Base-by-base conservation (phyloP, 2,888 invertebrate genomes). In the Megaustenia siamemsis region DNA sequence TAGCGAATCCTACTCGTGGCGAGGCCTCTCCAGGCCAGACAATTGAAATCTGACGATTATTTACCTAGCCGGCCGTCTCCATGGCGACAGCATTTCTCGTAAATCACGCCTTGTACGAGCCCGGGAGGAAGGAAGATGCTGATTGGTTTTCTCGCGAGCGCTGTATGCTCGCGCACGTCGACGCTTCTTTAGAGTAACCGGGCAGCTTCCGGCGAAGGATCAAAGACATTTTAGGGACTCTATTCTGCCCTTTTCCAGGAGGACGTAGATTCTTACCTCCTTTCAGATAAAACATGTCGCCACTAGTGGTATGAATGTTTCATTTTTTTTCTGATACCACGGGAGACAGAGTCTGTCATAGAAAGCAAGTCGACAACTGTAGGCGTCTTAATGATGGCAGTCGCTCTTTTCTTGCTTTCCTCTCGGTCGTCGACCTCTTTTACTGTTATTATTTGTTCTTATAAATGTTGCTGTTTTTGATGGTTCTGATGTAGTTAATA, bases 141-240 rank as follows among this genome's bases (percentile, higher is more conserved):
- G 83, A 84, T 84, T 84, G 83, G 83, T 84, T 84, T 83, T 84
- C 83, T 84, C 79, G 83, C 78, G 35, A 71, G 83, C 83, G 28
- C 40, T 68, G 71, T 84, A 84, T 84, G 83, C 83, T 77, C 71
- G 83, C 78, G 78, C 83, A 84, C 83, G 83, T 78, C 66, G 71
- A 38, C 78, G 83, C 78, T 84, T 84, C 83, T 84, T 69, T 78
- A 35, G 78, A 84, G 83, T 84, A 84, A 78, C 83, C 56, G 79
- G 78, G 49, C 71, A 24, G 79, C 60, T 84, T 84, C 83, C 83
- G 78, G 63, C 35, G 24, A 21, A 77, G 53, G 68, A 83, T 83
- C 76, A 83, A 83, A 83, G 77, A 83, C 63, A 28, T 53, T 75
- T 73, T 28, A 60, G 60, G 38, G 49, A 38, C 81, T 53, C 35